Conservation (phyloP, 2,113 vertebrate species). For the Sarotherodon lohbergeri region DNA sequence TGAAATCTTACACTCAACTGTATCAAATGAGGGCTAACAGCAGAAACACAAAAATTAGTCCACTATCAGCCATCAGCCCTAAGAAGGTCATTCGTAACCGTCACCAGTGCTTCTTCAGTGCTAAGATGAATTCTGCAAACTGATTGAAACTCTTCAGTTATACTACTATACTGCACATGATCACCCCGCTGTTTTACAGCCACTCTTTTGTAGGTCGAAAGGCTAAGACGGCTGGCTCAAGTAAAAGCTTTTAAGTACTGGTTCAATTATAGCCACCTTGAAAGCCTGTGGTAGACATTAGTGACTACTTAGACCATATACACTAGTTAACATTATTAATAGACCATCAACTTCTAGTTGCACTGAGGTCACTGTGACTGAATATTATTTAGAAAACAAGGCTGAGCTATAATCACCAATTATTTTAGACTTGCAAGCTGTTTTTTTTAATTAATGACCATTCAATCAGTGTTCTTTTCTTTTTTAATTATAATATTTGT, state of each 20-base stretch:
- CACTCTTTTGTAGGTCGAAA: not conserved
- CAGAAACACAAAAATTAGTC: not conserved
- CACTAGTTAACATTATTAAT: not conserved
- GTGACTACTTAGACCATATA: not conserved
- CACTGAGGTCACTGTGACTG: not conserved
- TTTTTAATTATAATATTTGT: not conserved
- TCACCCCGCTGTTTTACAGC: not conserved
- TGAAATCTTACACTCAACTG: not conserved
- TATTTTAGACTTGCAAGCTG: not conserved
- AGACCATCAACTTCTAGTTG: not conserved
- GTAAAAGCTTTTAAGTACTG: not conserved
- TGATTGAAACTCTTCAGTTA: not conserved
- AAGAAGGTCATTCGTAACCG: not conserved
- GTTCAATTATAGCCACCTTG: not conserved
- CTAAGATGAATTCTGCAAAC: not conserved
- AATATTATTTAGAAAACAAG: not conserved
- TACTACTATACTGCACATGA: not conserved
- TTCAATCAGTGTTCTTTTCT: not conserved
- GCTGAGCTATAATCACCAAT: not conserved
- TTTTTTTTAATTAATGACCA: not conserved
- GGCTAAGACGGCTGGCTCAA: not conserved
- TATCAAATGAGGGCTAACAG: not conserved
- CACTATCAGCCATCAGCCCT: not conserved
- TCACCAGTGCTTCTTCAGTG: not conserved
- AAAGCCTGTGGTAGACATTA: not conserved